Percentiles rank a stretch among this genome's conserved stretches.
phyloP scores from a whole-genome alignment of 2,113 vertebrate genomes.

The Pterocles orientalis region DNA sequence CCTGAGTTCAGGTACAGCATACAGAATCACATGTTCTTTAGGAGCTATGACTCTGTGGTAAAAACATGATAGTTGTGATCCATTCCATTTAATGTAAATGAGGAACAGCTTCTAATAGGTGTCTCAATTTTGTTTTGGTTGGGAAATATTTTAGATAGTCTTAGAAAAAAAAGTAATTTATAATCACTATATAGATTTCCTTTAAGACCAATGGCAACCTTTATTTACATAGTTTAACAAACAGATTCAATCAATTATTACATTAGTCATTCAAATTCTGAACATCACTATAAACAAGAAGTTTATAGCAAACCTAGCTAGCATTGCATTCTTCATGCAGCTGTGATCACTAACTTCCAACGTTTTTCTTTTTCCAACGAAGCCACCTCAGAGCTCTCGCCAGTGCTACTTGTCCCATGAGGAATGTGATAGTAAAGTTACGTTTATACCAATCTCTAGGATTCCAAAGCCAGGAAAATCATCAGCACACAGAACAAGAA shows the following conservation, averaged over 20 bases:
- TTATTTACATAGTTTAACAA: not conserved
- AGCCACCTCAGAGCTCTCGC: constrained; percentile 78
- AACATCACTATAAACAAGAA: not conserved
- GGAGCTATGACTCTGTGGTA: not conserved
- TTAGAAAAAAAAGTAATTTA: not conserved
- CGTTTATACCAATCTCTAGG: constrained; percentile 90
- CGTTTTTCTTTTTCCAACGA: constrained; percentile 27
- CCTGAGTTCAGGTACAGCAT: not conserved
- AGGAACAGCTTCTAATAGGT: not conserved
- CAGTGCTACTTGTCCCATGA: constrained; percentile 88
- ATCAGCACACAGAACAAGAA: not conserved
- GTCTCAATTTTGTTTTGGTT: not conserved
- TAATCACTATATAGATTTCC: no score
- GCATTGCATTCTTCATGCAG: not conserved
- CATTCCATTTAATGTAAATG: not conserved
- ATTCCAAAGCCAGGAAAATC: constrained; percentile 34
- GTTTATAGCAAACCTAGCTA: not conserved
- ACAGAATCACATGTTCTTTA: not conserved
- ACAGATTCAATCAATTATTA: not conserved
- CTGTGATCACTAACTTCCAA: not conserved
- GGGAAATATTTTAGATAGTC: not conserved
- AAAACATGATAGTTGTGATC: not conserved
- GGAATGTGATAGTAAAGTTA: constrained; percentile 90
- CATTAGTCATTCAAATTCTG: not conserved
- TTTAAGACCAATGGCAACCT: not conserved